Evolutionary conservation across 1,140 invertebrate genomes (phyloP).

Genomic region (Lasaia peninsularis): DNA sequence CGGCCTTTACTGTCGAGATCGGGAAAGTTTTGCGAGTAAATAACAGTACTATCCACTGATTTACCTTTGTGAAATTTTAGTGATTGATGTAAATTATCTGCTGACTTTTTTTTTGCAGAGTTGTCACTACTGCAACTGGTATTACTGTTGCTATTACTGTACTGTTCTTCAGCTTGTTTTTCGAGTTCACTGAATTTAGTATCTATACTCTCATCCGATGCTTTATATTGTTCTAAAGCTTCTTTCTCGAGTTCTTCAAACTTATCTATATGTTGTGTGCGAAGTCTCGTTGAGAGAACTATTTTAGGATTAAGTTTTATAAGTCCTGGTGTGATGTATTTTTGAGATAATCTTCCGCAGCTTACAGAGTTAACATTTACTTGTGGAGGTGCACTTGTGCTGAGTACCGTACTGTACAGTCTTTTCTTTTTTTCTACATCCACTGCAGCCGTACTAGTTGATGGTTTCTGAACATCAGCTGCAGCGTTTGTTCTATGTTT

Average conservation of each 20-base stretch:
- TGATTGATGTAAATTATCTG: constrained; percentile 35
- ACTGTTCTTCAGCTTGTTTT: constrained; percentile 69
- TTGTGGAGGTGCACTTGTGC: constrained; percentile 53
- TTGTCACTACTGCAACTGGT: constrained; percentile 67
- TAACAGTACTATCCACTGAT: constrained; percentile 58
- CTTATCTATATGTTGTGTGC: constrained; percentile 51
- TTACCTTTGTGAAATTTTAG: constrained; percentile 63
- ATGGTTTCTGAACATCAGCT: constrained; percentile 44
- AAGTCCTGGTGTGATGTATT: constrained; percentile 50
- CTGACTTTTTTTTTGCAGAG: constrained; percentile 43
- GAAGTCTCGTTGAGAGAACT: constrained; percentile 44
- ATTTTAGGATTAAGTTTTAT: constrained; percentile 65
- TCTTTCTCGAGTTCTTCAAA: constrained; percentile 72
- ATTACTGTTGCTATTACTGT: constrained; percentile 69
- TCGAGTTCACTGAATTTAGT: constrained; percentile 68
- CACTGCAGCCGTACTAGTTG: constrained; percentile 46
- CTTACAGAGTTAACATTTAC: constrained; percentile 40
- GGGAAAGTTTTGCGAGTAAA: constrained; percentile 70
- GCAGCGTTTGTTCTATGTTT: constrained; percentile 35
- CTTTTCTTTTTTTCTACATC: constrained; percentile 58
- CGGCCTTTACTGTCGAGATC: constrained; percentile 55
- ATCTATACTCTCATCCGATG: constrained; percentile 72
- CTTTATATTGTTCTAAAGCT: constrained; percentile 73
- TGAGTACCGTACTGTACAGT: constrained; percentile 66
- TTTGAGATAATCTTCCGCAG: constrained; percentile 54